Conservation (phyloP, 2,797 vertebrate species). For the Enteromius argenteus region DNA sequence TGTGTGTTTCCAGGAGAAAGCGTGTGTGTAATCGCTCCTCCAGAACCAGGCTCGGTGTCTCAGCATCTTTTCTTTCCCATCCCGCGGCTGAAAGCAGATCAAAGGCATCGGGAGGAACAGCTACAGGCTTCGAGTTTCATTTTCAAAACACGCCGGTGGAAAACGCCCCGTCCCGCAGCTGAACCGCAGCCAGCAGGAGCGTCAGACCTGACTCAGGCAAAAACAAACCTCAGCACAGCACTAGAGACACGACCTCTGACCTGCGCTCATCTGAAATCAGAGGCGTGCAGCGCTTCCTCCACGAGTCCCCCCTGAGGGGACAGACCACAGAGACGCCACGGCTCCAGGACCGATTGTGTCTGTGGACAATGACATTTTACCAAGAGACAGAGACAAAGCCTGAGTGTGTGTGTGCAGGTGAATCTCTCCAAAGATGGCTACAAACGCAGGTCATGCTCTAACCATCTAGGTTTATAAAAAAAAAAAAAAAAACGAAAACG, state of each 20-base stretch:
- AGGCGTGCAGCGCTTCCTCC: conserved; percentile 11
- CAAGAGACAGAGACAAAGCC: neutral
- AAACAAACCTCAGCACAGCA: conserved; percentile 1
- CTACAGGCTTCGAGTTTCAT: conserved; percentile 29
- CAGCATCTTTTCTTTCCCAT: conserved; percentile 50
- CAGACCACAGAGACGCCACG: conserved; percentile 14
- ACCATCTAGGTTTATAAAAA: neutral
- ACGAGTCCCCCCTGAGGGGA: conserved; percentile 22
- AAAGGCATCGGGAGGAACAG: conserved; percentile 35
- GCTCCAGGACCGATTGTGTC: neutral
- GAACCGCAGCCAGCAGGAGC: neutral
- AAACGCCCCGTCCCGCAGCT: neutral
- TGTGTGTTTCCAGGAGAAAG: conserved; percentile 21
- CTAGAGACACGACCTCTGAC: neutral
- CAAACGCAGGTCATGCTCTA: neutral
- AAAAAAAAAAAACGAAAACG: neutral
- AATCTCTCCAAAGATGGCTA: too few species aligned
- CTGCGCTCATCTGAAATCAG: conserved; percentile 15
- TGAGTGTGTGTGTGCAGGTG: neutral
- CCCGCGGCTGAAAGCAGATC: conserved; percentile 49
- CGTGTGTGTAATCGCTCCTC: conserved; percentile 43
- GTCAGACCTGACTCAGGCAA: neutral
- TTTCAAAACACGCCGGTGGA: conserved; percentile 6
- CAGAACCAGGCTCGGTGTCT: conserved; percentile 15
- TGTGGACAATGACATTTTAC: neutral